Evolutionary conservation across 1,140 invertebrate genomes (phyloP), one percentile per base, ranked within the genome.

Genomic region (Caenorhabditis latens): DNA sequence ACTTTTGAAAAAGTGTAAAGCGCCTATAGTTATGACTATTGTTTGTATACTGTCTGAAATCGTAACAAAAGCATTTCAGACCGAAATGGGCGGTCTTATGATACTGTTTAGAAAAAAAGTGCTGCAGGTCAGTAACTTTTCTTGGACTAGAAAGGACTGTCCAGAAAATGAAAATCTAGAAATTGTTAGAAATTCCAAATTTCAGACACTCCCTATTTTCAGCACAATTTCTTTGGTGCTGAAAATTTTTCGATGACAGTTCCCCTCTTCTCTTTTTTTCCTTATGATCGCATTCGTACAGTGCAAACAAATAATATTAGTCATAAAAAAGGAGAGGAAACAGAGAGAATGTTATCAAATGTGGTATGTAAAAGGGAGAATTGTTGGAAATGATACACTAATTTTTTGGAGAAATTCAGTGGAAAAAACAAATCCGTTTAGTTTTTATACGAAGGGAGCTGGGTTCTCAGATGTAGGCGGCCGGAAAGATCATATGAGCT

Each of bases 271-370:
- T 32, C 13, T 6, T 2, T 32, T 43, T 8, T 71, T 14, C 13
- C 13, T 24, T 71, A 46, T 11, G 8, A 46, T 46, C 42, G n/a
- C 5, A 75, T 79, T 79, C 46, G 71, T 79, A 79, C n/a, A 50
- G 71, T 79, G 71, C 71, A 79, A 79, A 79, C 21, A 79, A 19
- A 75, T 11, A 9, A 24, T 32, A 16, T 71, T 71, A 71, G 65
- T 71, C 65, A 79, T 16, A 79, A 71, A 71, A 71, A 71, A 24
- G 21, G 11, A 32, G 6, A 42, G 24, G 13, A 71, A 46, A 48
- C 3, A n/a, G 65, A 16, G 42, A 46, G 46, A 71, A n/a, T 32
- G 43, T 71, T 61, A 53, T 53, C 50, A 53, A n/a, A n/a, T n/a
- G n/a, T n/a, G n/a, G n/a, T n/a, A n/a, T n/a, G n/a, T n/a, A n/a